Evolutionary conservation across 1,140 invertebrate species (phyloP), one percentile per base, ranked within the genome.

Genomic region (Manduca sexta): DNA sequence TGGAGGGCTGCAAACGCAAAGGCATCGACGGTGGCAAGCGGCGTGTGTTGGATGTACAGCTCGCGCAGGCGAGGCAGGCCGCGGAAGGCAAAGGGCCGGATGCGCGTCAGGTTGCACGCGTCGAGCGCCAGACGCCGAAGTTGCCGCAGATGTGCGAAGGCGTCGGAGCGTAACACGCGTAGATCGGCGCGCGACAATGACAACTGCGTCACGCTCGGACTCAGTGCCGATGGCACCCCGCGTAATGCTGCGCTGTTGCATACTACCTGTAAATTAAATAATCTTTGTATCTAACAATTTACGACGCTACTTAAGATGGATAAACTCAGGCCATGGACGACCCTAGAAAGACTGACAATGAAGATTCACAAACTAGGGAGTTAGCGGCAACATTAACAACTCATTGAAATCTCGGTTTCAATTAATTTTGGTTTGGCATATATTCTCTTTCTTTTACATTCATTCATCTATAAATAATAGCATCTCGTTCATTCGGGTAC

Each of bases 1-100:
- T 95, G 93, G 3, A 95, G 76, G 0, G 93, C 93, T 8, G 94
- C 93, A 64, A 95, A 95, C 0, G 93, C 91, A 60, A 94, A 95
- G 26, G 91, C 90, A 3, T 93, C 90, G 10, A 95, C 91, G 1
- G 89, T 91, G 2, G 91, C 85, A 5, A 95, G 76, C 0, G 93
- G 93, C 0, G 93, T 94, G 40, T 95, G 90, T 64, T 95, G 93
- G 45, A 95, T 94, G 52, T 92, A 94, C 1, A 95, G 86, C 58
- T 94, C 92, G 34, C 90, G 88, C 1, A 95, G 86, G 1, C 91
- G 89, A 1, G 90, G 91, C 15, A 95, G 74, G 0, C 94, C 94
- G 10, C 93, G 89, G 71, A 95, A 95, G 15, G 94, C 94, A 71
- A 95, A 95, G 13, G 92, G 91, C 55, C 92, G 92, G 57, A 95